Conservation (phyloP, 2,888 invertebrate species). For the Tuberolachnus salignus region DNA sequence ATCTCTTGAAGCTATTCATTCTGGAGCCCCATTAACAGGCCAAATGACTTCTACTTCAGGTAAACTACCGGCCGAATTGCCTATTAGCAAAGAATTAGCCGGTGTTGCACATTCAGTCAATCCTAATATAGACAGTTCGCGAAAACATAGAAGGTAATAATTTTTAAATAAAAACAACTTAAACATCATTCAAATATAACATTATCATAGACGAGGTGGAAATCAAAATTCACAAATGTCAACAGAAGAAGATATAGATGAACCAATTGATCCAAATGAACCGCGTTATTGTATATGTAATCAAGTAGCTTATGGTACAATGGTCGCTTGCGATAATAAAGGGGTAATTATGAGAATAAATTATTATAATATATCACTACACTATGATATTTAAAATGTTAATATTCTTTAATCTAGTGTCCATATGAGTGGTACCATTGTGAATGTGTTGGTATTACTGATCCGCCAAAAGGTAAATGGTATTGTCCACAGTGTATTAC, state of each 20-base stretch:
- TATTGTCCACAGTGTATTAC: slow-evolving; percentile 94
- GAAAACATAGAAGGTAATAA: slow-evolving; percentile 65
- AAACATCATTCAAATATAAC: neutral
- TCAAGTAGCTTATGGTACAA: slow-evolving; percentile 89
- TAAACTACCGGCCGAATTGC: slow-evolving; percentile 68
- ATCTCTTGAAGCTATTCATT: slow-evolving; percentile 83
- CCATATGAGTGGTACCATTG: slow-evolving; percentile 99
- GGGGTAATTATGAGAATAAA: slow-evolving; percentile 72
- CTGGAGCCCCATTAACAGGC: slow-evolving; percentile 66
- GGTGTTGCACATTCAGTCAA: slow-evolving; percentile 76
- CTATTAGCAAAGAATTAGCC: slow-evolving; percentile 74
- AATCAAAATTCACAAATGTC: slow-evolving; percentile 63
- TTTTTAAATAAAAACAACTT: neutral
- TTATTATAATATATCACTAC: neutral
- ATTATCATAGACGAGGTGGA: slow-evolving; percentile 30
- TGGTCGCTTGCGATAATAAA: slow-evolving; percentile 99
- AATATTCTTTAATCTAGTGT: slow-evolving; percentile 71
- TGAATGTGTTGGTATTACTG: slow-evolving; percentile 93
- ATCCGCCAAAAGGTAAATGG: slow-evolving; percentile 98
- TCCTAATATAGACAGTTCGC: slow-evolving; percentile 72
- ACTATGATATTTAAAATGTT: neutral
- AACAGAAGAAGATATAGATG: slow-evolving; percentile 73
- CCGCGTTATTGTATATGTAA: slow-evolving; percentile 95
- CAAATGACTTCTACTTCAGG: slow-evolving; percentile 61
- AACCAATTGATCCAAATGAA: slow-evolving; percentile 95